Base-by-base conservation (phyloP, 2,888 invertebrate species). In the Lasioglossum figueresi region DNA sequence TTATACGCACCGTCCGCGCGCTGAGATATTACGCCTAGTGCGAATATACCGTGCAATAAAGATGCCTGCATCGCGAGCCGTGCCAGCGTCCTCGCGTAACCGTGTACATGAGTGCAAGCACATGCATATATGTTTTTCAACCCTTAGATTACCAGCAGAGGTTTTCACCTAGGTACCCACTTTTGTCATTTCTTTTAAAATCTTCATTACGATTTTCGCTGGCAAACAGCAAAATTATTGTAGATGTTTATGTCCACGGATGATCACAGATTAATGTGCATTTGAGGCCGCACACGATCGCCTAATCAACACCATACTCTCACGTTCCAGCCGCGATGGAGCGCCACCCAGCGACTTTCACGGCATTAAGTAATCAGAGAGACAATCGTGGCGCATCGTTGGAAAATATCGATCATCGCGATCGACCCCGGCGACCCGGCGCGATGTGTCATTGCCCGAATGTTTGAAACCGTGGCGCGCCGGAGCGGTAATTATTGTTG, bases 31-130 rank as follows among this genome's bases (percentile, higher is more conserved):
- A 88, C 88, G 71, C 82, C 79, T 87, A 84, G 89, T 88, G 88
- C 82, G 88, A 91, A 91, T 91, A 86, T 85, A 88, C 88, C 84
- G 83, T 79, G 88, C 84, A 86, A 90, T 90, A 90, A 90, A 90
- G 88, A 86, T 86, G 84, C 84, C 82, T 74, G 74, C n/a, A 66
- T 63, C 59, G 70, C 27, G n/a, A 63, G n/a, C 31, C 31, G 73
- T 27, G 45, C 27, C 68, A 27, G 70, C 52, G 66, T 23, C 56
- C 52, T 3, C 34, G 68, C 59, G 59, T 75, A n/a, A 31, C 23
- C 12, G 66, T 56, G 78, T 74, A 68, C 4, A 63, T 43, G 73
- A 56, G 76, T 45, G 71, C 74, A 48, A 34, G 74, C 34, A 27
- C 68, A 27, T 66, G 83, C 75, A 78, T 75, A 68, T n/a, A 0